A percentile compares a stretch with the other conserved stretches of the same genome.
Evolutionary conservation across 2,113 vertebrate genomes (phyloP).

Genomic region (Fregata magnificens): DNA sequence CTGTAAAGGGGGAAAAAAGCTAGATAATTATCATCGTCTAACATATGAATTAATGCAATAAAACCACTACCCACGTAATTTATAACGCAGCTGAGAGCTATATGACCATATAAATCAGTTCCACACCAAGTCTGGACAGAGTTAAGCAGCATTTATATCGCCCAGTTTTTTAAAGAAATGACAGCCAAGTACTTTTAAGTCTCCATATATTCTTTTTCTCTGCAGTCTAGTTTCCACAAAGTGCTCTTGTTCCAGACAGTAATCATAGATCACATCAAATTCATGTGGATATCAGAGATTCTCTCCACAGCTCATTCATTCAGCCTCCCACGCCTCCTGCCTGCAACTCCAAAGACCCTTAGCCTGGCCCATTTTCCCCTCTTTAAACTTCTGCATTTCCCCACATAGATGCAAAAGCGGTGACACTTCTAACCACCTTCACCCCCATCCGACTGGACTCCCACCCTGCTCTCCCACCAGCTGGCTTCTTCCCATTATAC

Average conservation of each 20-base stretch:
- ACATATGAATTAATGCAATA: background rate
- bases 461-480: background rate
- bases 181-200: background rate
- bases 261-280: background rate
- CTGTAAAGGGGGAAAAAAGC: slow-evolving; percentile 60
- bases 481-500: background rate
- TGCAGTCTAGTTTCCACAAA: background rate
- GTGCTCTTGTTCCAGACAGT: background rate
- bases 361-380: background rate
- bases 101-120: background rate
- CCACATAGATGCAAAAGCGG: background rate
- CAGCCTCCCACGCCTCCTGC: background rate
- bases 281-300: background rate
- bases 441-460: background rate
- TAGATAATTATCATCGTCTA: background rate
- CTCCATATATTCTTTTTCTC: background rate
- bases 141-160: background rate
- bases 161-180: background rate
- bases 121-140: background rate
- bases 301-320: background rate
- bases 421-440: background rate
- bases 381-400: background rate
- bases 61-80: background rate
- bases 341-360: background rate
- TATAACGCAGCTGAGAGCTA: background rate